phyloP scores from a whole-genome alignment of 2,113 vertebrate genomes.

The Salvelinus fontinalis region DNA sequence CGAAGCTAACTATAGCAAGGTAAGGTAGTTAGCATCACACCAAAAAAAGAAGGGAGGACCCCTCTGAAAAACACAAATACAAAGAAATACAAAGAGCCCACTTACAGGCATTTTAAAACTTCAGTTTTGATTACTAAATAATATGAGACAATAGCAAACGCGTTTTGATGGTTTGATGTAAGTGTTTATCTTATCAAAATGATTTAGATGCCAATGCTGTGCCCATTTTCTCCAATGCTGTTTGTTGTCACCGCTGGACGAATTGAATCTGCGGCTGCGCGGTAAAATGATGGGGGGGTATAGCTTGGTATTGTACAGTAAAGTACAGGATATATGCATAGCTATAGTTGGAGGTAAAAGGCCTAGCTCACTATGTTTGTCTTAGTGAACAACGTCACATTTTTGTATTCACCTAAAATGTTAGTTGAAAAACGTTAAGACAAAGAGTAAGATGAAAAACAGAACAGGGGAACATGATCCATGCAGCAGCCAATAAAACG shows the following conservation, averaged over 20 bases:
- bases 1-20: background rate
- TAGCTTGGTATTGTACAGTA: background rate
- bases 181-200: constrained; percentile 19
- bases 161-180: no score
- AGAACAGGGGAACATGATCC: no score
- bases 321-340: background rate
- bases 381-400: no score
- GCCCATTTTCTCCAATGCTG: constrained; percentile 28
- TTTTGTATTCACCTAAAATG: no score
- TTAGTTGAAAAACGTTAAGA: no score
- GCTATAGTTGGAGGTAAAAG: no score
- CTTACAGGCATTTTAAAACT: constrained; percentile 70
- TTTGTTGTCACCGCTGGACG: constrained; percentile 18
- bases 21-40: constrained; percentile 61
- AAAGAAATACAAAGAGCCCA: constrained; percentile 14
- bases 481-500: background rate
- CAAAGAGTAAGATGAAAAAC: no score
- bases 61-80: constrained; percentile 28
- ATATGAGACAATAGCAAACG: background rate
- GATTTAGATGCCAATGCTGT: constrained; percentile 34
- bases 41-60: constrained; percentile 59
- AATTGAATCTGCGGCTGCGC: constrained; percentile 55
- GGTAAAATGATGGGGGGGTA: rapidly evolving
- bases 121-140: background rate
- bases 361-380: no score